Conservation (phyloP, 2,888 invertebrate species). For the Endomychus coccineus region DNA sequence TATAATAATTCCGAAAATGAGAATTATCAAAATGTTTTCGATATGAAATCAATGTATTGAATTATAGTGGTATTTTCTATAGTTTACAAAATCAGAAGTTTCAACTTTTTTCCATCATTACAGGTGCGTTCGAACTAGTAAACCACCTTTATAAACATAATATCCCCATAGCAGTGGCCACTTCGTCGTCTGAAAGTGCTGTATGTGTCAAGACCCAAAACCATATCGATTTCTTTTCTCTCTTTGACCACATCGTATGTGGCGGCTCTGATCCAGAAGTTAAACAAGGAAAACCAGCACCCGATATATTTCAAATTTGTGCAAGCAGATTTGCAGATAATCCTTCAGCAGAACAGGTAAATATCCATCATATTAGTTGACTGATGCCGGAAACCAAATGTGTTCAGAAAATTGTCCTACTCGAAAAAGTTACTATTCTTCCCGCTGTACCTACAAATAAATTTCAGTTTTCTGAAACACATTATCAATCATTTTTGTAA, state of each 20-base stretch:
- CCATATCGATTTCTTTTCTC: slow-evolving; percentile 45
- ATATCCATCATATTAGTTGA: neutral
- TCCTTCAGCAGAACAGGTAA: slow-evolving; percentile 41
- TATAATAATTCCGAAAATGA: too few species aligned
- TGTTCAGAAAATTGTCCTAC: too few species aligned
- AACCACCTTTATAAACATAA: slow-evolving; percentile 52
- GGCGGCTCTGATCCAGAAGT: slow-evolving; percentile 61
- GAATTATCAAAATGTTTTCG: too few species aligned
- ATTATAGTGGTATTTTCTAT: too few species aligned
- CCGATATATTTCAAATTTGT: slow-evolving; percentile 61
- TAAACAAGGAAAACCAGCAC: slow-evolving; percentile 61
- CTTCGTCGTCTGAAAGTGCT: slow-evolving; percentile 53
- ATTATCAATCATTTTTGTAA: too few species aligned
- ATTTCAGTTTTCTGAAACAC: too few species aligned
- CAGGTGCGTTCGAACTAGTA: slow-evolving; percentile 54
- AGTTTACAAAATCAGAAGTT: too few species aligned
- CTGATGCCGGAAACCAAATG: too few species aligned
- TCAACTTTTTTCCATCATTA: too few species aligned
- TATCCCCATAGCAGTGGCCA: slow-evolving; percentile 62
- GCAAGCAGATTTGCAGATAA: slow-evolving; percentile 52
- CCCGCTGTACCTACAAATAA: too few species aligned
- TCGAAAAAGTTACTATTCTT: too few species aligned
- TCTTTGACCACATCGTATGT: slow-evolving; percentile 54
- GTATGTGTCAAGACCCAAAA: slow-evolving; percentile 51
- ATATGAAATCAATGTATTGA: too few species aligned